phyloP scores from a whole-genome alignment of 2,797 vertebrate species.

The Eulemur mongoz region DNA sequence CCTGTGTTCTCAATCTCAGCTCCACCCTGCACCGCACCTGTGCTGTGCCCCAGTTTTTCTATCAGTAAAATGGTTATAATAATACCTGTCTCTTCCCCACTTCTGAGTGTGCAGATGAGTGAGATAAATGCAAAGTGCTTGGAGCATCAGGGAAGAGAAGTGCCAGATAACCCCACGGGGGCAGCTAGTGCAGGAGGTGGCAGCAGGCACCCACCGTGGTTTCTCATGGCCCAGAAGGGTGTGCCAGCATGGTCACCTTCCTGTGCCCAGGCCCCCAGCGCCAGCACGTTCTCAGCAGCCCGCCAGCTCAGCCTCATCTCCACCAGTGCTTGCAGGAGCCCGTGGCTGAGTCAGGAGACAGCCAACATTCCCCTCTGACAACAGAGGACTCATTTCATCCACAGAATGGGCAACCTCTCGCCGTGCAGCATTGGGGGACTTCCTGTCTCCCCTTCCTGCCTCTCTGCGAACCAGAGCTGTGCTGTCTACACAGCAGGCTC shows the following conservation, averaged over 20 bases:
- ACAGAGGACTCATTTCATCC: background rate
- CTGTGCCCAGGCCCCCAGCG: background rate
- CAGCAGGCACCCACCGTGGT: background rate
- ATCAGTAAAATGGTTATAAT: conserved; percentile 45
- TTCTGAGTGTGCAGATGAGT: conserved; percentile 44
- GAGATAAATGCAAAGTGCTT: conserved; percentile 30
- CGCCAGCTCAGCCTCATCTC: background rate
- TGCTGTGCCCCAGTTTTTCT: conserved; percentile 53
- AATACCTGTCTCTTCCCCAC: conserved; percentile 50
- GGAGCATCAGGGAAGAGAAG: conserved; percentile 17
- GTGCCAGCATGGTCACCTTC: background rate
- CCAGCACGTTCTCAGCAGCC: background rate
- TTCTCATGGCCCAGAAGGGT: background rate
- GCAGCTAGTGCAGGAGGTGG: background rate
- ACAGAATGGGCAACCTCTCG: background rate
- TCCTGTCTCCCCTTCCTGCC: background rate
- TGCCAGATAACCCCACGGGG: background rate
- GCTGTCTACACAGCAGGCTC: background rate
- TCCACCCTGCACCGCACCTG: conserved; percentile 19
- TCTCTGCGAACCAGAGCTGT: background rate
- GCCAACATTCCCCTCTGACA: background rate
- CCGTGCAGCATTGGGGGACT: background rate
- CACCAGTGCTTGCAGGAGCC: background rate
- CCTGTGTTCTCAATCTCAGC: background rate
- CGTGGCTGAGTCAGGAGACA: background rate